These are phyloP conservation scores for Macropis europaea DNA, from an alignment of 2,888 invertebrate genomes.

Conservation along the genomic window DNA sequence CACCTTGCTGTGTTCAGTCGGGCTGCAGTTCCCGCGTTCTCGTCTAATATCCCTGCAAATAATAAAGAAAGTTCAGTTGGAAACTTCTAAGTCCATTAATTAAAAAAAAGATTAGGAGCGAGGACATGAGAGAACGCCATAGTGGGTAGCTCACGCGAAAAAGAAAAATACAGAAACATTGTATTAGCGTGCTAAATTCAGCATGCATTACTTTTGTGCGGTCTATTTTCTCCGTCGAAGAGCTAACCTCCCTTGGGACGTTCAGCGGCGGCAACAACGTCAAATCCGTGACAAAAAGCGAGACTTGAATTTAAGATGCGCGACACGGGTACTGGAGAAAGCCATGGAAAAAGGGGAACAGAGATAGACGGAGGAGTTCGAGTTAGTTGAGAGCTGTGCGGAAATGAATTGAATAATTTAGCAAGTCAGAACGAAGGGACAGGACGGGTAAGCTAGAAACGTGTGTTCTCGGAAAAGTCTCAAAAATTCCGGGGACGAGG, in stretches of 20 bases:
- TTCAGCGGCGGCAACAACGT: constrained; percentile 12
- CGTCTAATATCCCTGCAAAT: too few relatives aligned
- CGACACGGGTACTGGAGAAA: neutral
- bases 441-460: constrained; percentile 57
- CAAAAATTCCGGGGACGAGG: constrained; percentile 51
- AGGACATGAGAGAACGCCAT: too few relatives aligned
- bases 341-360: neutral
- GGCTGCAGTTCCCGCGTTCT: too few relatives aligned
- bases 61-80: too few relatives aligned
- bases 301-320: constrained; percentile 36
- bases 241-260: constrained; percentile 9
- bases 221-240: constrained; percentile 29
- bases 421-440: constrained; percentile 49
- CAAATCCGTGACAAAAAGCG: constrained; percentile 46
- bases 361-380: constrained; percentile 24
- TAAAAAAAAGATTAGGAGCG: too few relatives aligned
- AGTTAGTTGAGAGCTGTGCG: constrained; percentile 51
- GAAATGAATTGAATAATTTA: constrained; percentile 71
- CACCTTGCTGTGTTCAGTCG: too few relatives aligned
- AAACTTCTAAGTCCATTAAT: too few relatives aligned
- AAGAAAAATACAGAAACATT: too few relatives aligned
- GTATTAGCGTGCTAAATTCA: too few relatives aligned
- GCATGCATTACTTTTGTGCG: constrained; percentile 32
- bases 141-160: too few relatives aligned
- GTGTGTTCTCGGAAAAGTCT: constrained; percentile 42